Percentiles rank a stretch among this genome's conserved stretches.
phyloP scores from a whole-genome alignment of 1,140 invertebrate genomes.

The Megalopta genalis region DNA sequence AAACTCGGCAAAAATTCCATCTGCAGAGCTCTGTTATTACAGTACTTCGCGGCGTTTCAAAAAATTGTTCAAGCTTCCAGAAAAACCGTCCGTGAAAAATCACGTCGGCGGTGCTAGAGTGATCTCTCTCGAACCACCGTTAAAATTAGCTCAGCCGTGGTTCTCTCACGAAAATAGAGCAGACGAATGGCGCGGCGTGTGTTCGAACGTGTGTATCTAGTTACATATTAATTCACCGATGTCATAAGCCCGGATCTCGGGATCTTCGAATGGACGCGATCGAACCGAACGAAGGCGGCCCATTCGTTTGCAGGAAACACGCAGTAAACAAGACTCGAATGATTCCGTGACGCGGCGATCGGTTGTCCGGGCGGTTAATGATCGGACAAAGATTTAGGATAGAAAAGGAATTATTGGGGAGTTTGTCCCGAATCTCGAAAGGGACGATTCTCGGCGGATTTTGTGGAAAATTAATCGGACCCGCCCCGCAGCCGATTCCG shows the following conservation, averaged over 20 bases:
- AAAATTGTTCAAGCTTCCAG: neutral
- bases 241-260: too few relatives aligned
- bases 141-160: slow-evolving; percentile 75
- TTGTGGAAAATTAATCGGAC: neutral
- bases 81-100: neutral
- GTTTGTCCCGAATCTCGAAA: too few relatives aligned
- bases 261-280: neutral
- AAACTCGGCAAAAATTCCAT: too few relatives aligned
- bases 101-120: neutral
- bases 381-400: neutral
- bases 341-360: neutral
- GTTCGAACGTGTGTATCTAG: neutral
- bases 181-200: slow-evolving; percentile 38
- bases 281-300: too few relatives aligned
- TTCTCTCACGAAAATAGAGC: slow-evolving; percentile 77
- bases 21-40: too few relatives aligned
- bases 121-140: slow-evolving; percentile 67
- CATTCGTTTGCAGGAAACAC: slow-evolving; percentile 7
- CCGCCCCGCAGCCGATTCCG: too few relatives aligned
- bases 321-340: neutral
- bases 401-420: too few relatives aligned
- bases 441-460: slow-evolving; percentile 1
- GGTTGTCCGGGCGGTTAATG: neutral
- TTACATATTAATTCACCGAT: slow-evolving; percentile 8
- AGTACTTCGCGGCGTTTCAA: neutral